Conservation (phyloP, 2,113 vertebrate genomes). For the Amia ocellicauda region DNA sequence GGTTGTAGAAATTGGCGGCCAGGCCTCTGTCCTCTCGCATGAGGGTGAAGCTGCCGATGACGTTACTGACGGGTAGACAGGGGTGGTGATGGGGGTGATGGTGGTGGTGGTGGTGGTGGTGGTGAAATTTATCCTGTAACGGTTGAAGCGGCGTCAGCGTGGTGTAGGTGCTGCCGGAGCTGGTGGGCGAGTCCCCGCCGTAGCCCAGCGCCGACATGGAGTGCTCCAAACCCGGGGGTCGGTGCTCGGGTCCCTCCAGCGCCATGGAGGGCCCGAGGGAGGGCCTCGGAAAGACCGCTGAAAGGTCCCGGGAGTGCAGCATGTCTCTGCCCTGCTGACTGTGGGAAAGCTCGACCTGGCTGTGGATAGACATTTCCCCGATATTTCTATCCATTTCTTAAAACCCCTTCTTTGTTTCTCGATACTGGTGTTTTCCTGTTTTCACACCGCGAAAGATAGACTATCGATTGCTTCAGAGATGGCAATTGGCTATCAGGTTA, state of each 20-base stretch:
- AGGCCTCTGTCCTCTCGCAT: slow-evolving; percentile 74
- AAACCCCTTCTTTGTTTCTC: not conserved
- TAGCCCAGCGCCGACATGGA: slow-evolving; percentile 71
- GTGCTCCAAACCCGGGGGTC: slow-evolving; percentile 60
- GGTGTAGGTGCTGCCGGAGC: slow-evolving; percentile 70
- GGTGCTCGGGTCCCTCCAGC: slow-evolving; percentile 64
- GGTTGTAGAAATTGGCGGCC: slow-evolving; percentile 72
- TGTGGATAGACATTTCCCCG: slow-evolving; percentile 70
- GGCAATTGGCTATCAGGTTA: no score
- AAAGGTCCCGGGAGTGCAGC: slow-evolving; percentile 68
- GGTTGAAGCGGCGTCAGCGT: slow-evolving; percentile 75
- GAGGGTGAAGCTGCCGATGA: slow-evolving; percentile 77
- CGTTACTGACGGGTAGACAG: slow-evolving; percentile 73
- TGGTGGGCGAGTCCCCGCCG: slow-evolving; percentile 68
- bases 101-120: slow-evolving; percentile 58
- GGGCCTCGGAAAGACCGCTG: slow-evolving; percentile 67
- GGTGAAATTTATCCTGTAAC: slow-evolving; percentile 75
- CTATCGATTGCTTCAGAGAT: no score
- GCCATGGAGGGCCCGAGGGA: slow-evolving; percentile 66
- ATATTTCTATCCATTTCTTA: slow-evolving; percentile 62
- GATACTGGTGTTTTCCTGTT: no score
- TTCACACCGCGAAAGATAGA: no score
- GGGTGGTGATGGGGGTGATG: slow-evolving; percentile 71
- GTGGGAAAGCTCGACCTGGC: slow-evolving; percentile 67
- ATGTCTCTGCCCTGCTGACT: slow-evolving; percentile 66